Conservation (phyloP, 2,113 vertebrate genomes). For the Anguilla rostrata region DNA sequence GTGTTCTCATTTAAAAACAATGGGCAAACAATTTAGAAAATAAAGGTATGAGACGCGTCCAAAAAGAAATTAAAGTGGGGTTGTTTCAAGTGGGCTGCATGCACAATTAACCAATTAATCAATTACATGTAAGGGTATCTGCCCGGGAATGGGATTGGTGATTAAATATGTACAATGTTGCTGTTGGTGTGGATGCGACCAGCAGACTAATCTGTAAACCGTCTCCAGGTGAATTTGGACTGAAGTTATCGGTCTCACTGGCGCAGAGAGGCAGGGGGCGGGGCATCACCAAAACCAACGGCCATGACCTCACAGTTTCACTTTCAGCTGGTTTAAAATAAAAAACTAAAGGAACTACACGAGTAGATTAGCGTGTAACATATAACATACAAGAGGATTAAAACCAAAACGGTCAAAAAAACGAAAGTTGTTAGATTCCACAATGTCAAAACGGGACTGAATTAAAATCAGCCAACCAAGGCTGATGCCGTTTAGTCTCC, state of each 20-base stretch:
- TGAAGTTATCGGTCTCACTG: background rate
- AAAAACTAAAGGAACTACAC: too few relatives aligned
- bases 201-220: background rate
- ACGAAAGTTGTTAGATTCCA: background rate
- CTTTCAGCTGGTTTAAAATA: background rate
- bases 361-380: too few relatives aligned
- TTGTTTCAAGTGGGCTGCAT: background rate
- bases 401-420: background rate
- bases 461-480: background rate
- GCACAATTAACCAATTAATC: constrained; percentile 16
- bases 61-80: background rate
- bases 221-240: background rate
- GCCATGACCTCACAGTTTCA: background rate
- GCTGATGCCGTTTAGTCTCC: background rate
- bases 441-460: background rate
- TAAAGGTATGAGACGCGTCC: background rate
- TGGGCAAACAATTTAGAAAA: background rate
- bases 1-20: background rate
- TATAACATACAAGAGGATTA: background rate
- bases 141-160: background rate
- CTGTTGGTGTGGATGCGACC: background rate
- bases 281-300: background rate
- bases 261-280: background rate
- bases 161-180: constrained; percentile 17
- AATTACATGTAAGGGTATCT: constrained; percentile 16